These are phyloP conservation scores for Agapornis roseicollis DNA, from an alignment of 2,113 vertebrate species.

Conservation along the genomic window DNA sequence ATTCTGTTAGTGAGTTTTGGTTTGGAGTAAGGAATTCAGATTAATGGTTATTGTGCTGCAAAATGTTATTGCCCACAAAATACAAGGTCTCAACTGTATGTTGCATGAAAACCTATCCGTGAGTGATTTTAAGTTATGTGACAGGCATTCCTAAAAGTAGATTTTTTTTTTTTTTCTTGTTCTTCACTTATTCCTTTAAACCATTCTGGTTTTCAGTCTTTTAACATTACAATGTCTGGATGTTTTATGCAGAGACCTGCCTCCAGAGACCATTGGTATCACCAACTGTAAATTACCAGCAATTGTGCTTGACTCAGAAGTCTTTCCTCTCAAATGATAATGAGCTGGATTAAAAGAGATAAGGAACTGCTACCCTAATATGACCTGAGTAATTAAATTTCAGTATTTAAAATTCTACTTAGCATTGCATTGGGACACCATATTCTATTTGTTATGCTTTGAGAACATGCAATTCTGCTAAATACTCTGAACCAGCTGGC, in stretches of 20 bases:
- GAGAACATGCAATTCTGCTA: neutral
- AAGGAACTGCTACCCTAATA: neutral
- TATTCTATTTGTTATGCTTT: neutral
- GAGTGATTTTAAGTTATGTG: neutral
- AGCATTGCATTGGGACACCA: neutral
- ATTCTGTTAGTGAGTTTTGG: neutral
- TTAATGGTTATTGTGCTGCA: neutral
- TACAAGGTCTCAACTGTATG: neutral
- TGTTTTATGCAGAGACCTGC: neutral
- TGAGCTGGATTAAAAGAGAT: conserved; percentile 28
- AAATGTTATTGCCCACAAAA: neutral
- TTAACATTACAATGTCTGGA: neutral
- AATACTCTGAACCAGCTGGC: neutral
- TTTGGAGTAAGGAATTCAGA: neutral
- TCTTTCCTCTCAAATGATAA: conserved; percentile 26
- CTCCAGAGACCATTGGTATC: conserved; percentile 20
- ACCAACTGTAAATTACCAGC: conserved; percentile 38
- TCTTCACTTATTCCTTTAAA: neutral
- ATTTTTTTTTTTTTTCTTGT: neutral
- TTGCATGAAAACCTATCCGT: neutral
- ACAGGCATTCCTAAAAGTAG: neutral
- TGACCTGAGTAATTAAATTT: conserved; percentile 36
- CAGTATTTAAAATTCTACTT: conserved; percentile 18
- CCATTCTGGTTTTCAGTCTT: neutral
- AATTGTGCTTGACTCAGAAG: neutral